Percentiles rank a stretch among this genome's conserved stretches.
phyloP scores from a whole-genome alignment of 1,140 invertebrate species.

The Drosophila santomea region DNA sequence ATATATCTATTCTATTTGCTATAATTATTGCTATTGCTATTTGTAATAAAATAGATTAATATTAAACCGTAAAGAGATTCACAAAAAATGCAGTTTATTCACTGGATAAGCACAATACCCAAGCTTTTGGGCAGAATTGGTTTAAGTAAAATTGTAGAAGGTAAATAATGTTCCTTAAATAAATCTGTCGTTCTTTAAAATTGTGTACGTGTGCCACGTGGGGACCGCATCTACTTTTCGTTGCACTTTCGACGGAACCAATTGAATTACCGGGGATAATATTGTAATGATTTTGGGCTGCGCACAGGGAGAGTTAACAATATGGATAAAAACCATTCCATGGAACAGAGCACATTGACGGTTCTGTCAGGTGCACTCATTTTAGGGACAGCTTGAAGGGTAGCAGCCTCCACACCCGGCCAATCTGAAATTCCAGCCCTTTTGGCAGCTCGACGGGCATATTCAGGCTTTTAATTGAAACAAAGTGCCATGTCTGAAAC shows the following conservation, averaged over 20 bases:
- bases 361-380: slow-evolving; percentile 21
- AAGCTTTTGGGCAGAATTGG: neutral
- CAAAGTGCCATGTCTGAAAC: slow-evolving; percentile 40
- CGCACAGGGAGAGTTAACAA: slow-evolving; percentile 4
- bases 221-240: slow-evolving; percentile 19
- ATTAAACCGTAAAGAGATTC: neutral
- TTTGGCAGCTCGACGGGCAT: neutral
- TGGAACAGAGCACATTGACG: slow-evolving; percentile 20
- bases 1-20: too few relatives aligned
- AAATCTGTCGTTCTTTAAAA: neutral
- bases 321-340: slow-evolving; percentile 33
- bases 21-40: too few relatives aligned
- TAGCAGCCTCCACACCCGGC: neutral
- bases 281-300: slow-evolving; percentile 36
- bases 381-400: slow-evolving; percentile 15
- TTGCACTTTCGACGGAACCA: slow-evolving; percentile 23
- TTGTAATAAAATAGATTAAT: too few relatives aligned
- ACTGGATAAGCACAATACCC: neutral
- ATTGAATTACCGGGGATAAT: slow-evolving; percentile 43
- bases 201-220: too few relatives aligned
- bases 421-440: slow-evolving; percentile 26
- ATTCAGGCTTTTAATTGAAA: slow-evolving; percentile 41
- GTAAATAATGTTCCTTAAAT: neutral
- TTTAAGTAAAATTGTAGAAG: neutral
- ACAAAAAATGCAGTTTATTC: neutral